Evolutionary conservation across 2,888 invertebrate species (phyloP).

Genomic region (Zaprionus lineosus): DNA sequence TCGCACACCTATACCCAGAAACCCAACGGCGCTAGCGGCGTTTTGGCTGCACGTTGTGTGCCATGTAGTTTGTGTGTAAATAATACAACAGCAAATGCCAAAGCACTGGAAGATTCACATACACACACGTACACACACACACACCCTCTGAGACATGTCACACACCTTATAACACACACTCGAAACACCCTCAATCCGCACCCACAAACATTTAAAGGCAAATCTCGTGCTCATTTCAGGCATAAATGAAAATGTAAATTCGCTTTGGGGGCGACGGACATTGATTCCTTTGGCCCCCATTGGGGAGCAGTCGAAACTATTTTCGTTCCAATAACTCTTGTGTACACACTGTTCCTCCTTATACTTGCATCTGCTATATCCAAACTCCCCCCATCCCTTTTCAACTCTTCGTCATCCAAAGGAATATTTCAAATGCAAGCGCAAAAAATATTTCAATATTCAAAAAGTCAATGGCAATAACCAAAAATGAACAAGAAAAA

Average conservation of each 20-base stretch:
- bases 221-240: slow-evolving; percentile 68
- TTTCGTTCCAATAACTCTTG: slow-evolving; percentile 34
- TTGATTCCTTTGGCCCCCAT: too few species aligned
- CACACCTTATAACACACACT: too few species aligned
- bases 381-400: neutral
- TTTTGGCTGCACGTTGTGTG: slow-evolving; percentile 15
- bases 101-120: slow-evolving; percentile 26
- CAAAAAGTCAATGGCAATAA: slow-evolving; percentile 30
- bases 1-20: slow-evolving; percentile 7
- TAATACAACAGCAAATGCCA: slow-evolving; percentile 53
- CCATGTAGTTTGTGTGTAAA: slow-evolving; percentile 45
- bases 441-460: slow-evolving; percentile 17
- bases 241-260: slow-evolving; percentile 73
- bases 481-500: slow-evolving; percentile 32
- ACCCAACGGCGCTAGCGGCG: slow-evolving; percentile 48
- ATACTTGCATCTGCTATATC: slow-evolving; percentile 4
- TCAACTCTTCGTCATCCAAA: slow-evolving; percentile 13
- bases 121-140: slow-evolving; percentile 3
- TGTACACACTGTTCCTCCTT: slow-evolving; percentile 9
- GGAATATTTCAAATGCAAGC: slow-evolving; percentile 25
- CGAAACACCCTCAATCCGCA: too few species aligned
- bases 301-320: slow-evolving; percentile 31
- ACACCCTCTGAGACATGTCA: neutral
- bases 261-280: too few species aligned
- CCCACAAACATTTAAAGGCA: slow-evolving; percentile 11